phyloP scores from a whole-genome alignment of 2,797 vertebrate genomes.

The Lateolabrax maculatus region DNA sequence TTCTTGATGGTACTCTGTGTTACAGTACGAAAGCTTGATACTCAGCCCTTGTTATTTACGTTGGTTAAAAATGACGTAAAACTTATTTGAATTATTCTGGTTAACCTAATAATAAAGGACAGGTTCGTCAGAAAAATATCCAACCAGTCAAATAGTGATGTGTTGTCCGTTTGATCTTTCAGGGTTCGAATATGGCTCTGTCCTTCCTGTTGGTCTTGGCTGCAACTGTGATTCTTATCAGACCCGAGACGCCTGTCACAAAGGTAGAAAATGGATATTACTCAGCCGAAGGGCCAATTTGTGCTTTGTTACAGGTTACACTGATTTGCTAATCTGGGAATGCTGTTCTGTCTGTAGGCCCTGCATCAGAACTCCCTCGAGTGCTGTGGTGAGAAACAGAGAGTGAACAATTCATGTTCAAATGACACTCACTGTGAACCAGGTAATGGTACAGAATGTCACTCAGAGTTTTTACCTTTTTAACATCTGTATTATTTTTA shows the following conservation, averaged over 20 bases:
- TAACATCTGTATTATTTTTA: neutral
- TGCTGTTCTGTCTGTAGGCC: slow-evolving; percentile 69
- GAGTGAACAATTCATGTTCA: slow-evolving; percentile 81
- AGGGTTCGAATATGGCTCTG: slow-evolving; percentile 77
- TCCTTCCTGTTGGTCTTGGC: slow-evolving; percentile 84
- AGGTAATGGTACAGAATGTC: slow-evolving; percentile 68
- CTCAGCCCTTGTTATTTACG: neutral
- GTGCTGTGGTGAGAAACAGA: slow-evolving; percentile 83
- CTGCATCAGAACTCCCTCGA: slow-evolving; percentile 79
- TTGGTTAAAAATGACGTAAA: neutral
- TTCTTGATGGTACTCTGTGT: neutral
- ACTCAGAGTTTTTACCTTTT: neutral
- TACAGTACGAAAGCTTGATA: neutral
- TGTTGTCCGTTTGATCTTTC: slow-evolving; percentile 41
- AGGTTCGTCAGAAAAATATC: neutral
- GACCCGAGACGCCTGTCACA: slow-evolving; percentile 82
- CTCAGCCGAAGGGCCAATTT: neutral
- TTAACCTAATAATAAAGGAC: neutral
- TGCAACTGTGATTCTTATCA: slow-evolving; percentile 83
- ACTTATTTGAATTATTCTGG: neutral
- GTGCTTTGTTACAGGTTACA: neutral
- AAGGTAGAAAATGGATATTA: slow-evolving; percentile 74
- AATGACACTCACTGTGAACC: slow-evolving; percentile 85
- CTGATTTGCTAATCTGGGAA: slow-evolving; percentile 24
- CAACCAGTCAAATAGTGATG: neutral